Evolutionary conservation across 2,797 vertebrate species (phyloP), one percentile per base, ranked within the genome.

Genomic region (Psittacula echo): DNA sequence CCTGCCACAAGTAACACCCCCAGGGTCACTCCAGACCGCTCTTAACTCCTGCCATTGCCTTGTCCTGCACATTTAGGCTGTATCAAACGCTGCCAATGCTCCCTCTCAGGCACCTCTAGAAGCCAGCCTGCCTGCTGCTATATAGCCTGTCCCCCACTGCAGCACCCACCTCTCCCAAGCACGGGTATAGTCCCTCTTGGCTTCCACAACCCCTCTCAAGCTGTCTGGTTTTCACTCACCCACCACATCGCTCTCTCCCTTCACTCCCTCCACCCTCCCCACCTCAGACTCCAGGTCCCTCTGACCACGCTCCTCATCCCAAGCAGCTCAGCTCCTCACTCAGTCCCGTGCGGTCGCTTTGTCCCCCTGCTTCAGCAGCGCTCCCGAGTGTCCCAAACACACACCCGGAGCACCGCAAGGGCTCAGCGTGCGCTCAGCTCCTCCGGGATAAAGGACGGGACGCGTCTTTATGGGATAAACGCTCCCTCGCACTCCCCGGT

Each of bases 341-440:
- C 73, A 72, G 54, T 14, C 9, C n/a, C 30, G 26, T 0, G 5
- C 1, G 2, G 29, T 17, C 23, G 11, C 0, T 53, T 44, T 22
- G 11, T 50, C 7, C 9, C 29, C 20, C 30, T 51, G 37, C 22
- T 65, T 26, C 41, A 26, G 73, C 51, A 91, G 39, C 13, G 13
- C 44, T 50, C 39, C n/a, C 23, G 56, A 37, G 7, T 11, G n/a
- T 7, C 56, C 5, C 23, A 7, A 24, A 17, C 56, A 5, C 22
- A 24, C 14, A 20, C 56, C 6, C 7, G n/a, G 15, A 37, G 13
- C 30, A 13, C 53, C 9, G 30, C 30, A 21, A n/a, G 20, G 30
- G 22, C 56, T 37, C n/a, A 29, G 50, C 27, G 27, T 10, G 27
- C 27, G 27, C 51, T 4, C 42, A 10, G 2, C 1, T 7, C 51